phyloP scores from a whole-genome alignment of 2,888 invertebrate species.

The Pharmacophagus antenor region DNA sequence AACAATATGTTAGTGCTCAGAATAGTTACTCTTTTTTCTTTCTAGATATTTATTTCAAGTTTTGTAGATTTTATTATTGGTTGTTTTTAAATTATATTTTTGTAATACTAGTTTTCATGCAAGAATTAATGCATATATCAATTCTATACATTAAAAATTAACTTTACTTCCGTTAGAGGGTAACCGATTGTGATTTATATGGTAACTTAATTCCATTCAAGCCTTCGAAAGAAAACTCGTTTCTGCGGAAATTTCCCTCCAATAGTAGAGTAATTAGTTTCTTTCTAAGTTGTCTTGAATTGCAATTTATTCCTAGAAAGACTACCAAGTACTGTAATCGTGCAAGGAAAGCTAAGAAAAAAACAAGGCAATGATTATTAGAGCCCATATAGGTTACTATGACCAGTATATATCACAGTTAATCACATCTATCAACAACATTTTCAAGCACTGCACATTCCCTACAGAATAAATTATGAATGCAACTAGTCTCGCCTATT shows the following conservation, averaged over 20 bases:
- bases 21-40: too few relatives aligned
- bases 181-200: not conserved
- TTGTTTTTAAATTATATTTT: too few relatives aligned
- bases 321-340: slow-evolving; percentile 8
- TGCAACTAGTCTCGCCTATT: too few relatives aligned
- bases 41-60: too few relatives aligned
- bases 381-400: slow-evolving; percentile 13
- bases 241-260: slow-evolving; percentile 21
- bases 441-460: slow-evolving; percentile 16
- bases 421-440: slow-evolving; percentile 15
- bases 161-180: too few relatives aligned
- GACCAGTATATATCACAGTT: slow-evolving; percentile 12
- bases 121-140: too few relatives aligned
- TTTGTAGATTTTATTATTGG: too few relatives aligned
- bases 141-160: not conserved
- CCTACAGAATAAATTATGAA: not conserved
- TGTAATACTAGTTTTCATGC: too few relatives aligned
- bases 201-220: not conserved
- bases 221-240: slow-evolving; percentile 2
- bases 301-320: slow-evolving; percentile 27
- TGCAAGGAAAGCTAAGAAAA: slow-evolving; percentile 11
- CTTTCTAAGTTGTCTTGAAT: slow-evolving; percentile 5
- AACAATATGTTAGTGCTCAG: too few relatives aligned
- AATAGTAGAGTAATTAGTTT: slow-evolving; percentile 25
- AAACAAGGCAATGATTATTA: slow-evolving; percentile 26